Evolutionary conservation across 1,140 invertebrate genomes (phyloP).

Genomic region (Helicoverpa zea): DNA sequence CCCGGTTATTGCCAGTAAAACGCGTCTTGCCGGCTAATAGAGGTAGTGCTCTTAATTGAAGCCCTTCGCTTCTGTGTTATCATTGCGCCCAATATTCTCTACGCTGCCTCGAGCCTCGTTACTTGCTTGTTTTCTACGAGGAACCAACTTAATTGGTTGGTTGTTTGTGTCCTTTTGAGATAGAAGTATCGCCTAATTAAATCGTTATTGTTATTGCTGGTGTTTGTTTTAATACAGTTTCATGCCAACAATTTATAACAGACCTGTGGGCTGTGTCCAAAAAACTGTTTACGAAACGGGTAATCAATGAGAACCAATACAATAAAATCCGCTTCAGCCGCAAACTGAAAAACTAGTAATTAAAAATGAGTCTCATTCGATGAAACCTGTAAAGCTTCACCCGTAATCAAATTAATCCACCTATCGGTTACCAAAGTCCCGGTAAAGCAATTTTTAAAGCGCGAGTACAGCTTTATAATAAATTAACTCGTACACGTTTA

Average conservation of each 20-base stretch:
- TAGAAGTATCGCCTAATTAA: conserved; percentile 1
- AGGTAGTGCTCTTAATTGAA: conserved; percentile 74
- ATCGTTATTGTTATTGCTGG: background rate
- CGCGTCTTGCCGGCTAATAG: conserved; percentile 66
- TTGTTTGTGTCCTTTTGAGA: too few relatives aligned
- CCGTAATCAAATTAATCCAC: conserved; percentile 63
- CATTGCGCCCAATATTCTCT: conserved; percentile 55
- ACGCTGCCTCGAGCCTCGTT: background rate
- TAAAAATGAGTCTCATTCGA: conserved; percentile 19
- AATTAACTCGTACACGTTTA: conserved; percentile 60
- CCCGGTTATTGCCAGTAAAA: conserved; percentile 58
- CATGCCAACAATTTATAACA: background rate
- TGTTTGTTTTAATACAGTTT: background rate
- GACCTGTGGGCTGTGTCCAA: too few relatives aligned
- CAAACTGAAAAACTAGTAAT: conserved; percentile 19
- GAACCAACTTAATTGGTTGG: too few relatives aligned
- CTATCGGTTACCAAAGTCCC: conserved; percentile 55
- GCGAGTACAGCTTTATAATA: conserved; percentile 52
- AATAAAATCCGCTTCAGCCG: conserved; percentile 12
- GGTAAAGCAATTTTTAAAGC: conserved; percentile 58
- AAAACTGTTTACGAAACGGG: background rate
- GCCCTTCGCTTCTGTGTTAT: conserved; percentile 61
- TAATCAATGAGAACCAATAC: background rate
- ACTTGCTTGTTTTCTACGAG: background rate
- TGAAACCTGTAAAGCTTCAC: conserved; percentile 55